phyloP scores from a whole-genome alignment of 2,797 vertebrate genomes.

The Myotis pilosus region DNA sequence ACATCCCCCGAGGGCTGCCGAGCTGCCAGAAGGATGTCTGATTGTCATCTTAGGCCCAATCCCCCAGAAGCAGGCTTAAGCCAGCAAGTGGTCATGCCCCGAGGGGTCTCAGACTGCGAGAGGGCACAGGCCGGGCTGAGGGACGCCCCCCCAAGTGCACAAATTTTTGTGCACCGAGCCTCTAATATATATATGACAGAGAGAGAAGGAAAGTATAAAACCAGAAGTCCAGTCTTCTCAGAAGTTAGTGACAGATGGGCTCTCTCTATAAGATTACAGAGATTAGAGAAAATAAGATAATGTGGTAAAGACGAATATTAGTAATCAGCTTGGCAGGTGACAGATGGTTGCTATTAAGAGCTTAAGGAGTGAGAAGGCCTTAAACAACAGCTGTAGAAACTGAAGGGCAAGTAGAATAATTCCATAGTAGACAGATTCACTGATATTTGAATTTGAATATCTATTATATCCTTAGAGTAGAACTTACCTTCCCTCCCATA shows the following conservation, averaged over 20 bases:
- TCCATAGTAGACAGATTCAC: not conserved
- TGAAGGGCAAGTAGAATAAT: not conserved
- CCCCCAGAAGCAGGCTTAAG: too few relatives aligned
- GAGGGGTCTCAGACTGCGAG: too few relatives aligned
- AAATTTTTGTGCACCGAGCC: too few relatives aligned
- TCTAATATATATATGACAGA: not conserved
- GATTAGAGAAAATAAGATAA: not conserved
- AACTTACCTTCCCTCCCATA: not conserved
- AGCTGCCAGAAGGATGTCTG: too few relatives aligned
- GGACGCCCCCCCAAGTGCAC: too few relatives aligned
- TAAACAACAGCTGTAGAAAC: not conserved
- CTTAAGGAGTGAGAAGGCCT: not conserved
- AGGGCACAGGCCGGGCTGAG: too few relatives aligned
- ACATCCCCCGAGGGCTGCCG: too few relatives aligned
- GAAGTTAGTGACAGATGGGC: not conserved
- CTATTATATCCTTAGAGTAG: not conserved
- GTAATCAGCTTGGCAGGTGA: not conserved
- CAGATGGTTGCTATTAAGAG: not conserved
- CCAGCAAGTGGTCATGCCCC: too few relatives aligned
- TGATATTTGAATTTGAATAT: not conserved
- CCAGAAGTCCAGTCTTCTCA: not conserved
- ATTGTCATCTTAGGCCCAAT: too few relatives aligned
- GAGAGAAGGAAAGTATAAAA: not conserved
- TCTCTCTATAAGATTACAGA: not conserved
- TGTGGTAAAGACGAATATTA: not conserved